phyloP scores from a whole-genome alignment of 2,888 invertebrate genomes.

The Microctonus brassicae region DNA sequence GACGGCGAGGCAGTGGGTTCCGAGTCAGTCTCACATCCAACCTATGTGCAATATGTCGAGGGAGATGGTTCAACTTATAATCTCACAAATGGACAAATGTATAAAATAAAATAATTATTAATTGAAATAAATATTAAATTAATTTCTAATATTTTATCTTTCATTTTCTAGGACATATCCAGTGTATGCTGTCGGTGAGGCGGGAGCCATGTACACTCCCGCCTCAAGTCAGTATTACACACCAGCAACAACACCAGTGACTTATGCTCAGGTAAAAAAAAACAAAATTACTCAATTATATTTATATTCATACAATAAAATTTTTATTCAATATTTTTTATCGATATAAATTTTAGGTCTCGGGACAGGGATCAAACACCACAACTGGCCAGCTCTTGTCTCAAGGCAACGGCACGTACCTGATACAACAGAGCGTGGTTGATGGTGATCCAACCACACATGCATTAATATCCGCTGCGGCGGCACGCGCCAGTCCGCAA shows the following conservation, averaged over 20 bases:
- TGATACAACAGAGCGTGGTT: slow-evolving; percentile 78
- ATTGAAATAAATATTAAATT: background rate
- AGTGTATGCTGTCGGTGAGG: slow-evolving; percentile 82
- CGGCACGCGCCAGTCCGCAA: slow-evolving; percentile 77
- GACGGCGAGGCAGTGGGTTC: slow-evolving; percentile 71
- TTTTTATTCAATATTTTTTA: too few relatives aligned
- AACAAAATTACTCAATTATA: background rate
- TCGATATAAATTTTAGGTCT: slow-evolving; percentile 56
- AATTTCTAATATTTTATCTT: slow-evolving; percentile 1
- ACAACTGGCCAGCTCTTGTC: slow-evolving; percentile 68
- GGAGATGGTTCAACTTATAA: slow-evolving; percentile 74
- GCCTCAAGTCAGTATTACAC: slow-evolving; percentile 81
- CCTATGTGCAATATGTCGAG: slow-evolving; percentile 77
- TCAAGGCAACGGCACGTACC: slow-evolving; percentile 73
- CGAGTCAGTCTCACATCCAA: slow-evolving; percentile 73
- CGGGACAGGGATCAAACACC: slow-evolving; percentile 65
- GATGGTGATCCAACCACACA: slow-evolving; percentile 75
- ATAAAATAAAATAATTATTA: slow-evolving; percentile 52
- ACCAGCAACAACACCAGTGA: slow-evolving; percentile 74
- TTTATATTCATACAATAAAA: too few relatives aligned
- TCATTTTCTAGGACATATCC: slow-evolving; percentile 77
- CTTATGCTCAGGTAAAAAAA: slow-evolving; percentile 75
- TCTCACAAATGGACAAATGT: slow-evolving; percentile 78
- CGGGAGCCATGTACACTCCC: slow-evolving; percentile 75
- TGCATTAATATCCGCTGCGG: slow-evolving; percentile 71